phyloP scores from a whole-genome alignment of 2,888 invertebrate genomes.

The Mesoligia furuncula region DNA sequence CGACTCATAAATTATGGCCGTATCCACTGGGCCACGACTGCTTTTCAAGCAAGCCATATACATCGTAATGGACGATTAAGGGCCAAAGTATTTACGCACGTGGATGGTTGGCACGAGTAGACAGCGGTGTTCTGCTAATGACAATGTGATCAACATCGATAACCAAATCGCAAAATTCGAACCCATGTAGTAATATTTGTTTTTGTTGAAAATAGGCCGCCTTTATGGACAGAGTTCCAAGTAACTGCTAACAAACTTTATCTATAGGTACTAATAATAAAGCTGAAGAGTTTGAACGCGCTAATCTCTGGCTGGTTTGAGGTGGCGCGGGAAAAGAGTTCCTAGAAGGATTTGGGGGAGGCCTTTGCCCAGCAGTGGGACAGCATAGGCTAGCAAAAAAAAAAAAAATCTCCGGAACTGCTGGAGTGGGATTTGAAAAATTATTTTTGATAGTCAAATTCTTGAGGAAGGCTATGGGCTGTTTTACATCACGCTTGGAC shows the following conservation, averaged over 20 bases:
- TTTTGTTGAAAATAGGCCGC: constrained; percentile 11
- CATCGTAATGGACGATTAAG: no score
- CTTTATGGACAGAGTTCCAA: neutral
- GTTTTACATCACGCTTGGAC: no score
- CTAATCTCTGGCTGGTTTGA: no score
- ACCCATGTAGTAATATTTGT: neutral
- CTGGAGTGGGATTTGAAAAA: no score
- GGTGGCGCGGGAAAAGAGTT: no score
- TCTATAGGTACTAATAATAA: neutral
- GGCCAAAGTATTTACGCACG: neutral
- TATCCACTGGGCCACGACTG: neutral
- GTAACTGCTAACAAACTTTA: neutral
- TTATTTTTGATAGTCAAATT: no score
- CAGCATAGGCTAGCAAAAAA: no score
- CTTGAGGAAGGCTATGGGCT: no score
- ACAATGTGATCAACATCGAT: neutral
- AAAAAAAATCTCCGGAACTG: no score
- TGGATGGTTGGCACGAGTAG: neutral
- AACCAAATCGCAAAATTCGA: neutral
- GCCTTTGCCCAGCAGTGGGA: no score
- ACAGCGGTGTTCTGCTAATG: neutral
- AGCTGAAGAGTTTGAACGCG: neutral
- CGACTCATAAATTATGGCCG: neutral
- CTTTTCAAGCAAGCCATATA: neutral
- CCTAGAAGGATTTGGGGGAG: no score